A percentile compares a stretch with the other conserved stretches of the same genome.
Evolutionary conservation across 2,888 invertebrate species (phyloP).

Genomic region (Marronus borbonicus): DNA sequence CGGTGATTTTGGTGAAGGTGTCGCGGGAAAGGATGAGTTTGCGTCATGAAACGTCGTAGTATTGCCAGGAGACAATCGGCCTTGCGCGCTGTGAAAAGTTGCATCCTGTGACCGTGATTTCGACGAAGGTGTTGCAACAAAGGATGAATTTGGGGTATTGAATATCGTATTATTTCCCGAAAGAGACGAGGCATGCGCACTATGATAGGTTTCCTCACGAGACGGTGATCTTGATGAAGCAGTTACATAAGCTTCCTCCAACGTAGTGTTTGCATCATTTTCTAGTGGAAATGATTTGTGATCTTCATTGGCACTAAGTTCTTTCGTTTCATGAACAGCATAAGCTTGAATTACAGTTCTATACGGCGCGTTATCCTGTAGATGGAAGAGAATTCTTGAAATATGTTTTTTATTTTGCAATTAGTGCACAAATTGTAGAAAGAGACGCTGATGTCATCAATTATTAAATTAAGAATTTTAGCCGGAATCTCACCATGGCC

Average conservation of each 20-base stretch:
- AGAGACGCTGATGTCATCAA: no score
- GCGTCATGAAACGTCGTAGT: background rate
- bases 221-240: slow-evolving; percentile 3
- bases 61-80: no score
- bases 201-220: background rate
- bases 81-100: no score
- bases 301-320: background rate
- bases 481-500: no score
- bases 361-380: slow-evolving; percentile 22
- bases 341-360: slow-evolving; percentile 30
- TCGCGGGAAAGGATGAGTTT: background rate
- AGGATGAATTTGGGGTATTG: background rate
- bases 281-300: no score
- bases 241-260: slow-evolving; percentile 3
- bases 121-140: background rate
- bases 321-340: slow-evolving; percentile 10
- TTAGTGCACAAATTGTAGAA: no score
- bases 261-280: background rate
- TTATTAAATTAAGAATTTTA: no score
- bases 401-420: no score
- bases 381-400: background rate
- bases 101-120: no score
- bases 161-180: background rate
- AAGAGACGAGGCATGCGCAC: background rate
- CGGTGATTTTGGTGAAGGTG: background rate